These are phyloP conservation scores for Dascyllus trimaculatus DNA, from an alignment of 2,113 vertebrate species.

Conservation along the genomic window DNA sequence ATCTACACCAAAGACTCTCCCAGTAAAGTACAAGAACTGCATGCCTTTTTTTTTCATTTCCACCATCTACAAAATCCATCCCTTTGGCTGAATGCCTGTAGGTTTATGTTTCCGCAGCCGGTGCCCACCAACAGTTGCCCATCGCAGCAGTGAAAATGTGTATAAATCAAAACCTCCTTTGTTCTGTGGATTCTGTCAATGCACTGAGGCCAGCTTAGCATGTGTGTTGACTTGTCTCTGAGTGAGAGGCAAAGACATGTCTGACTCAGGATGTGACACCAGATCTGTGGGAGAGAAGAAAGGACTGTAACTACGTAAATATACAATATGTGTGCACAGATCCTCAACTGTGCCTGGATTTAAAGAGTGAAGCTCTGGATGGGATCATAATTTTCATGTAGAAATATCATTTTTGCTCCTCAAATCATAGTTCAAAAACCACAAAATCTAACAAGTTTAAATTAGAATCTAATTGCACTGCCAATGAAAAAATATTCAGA, in stretches of 20 bases:
- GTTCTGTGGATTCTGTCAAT: not conserved
- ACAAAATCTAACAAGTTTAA: too few relatives aligned
- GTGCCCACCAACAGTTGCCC: conserved; percentile 13
- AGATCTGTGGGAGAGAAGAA: not conserved
- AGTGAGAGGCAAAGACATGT: not conserved
- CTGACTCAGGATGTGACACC: not conserved
- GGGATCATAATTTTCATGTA: not conserved
- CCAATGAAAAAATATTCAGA: too few relatives aligned
- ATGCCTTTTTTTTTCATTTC: conserved; percentile 23
- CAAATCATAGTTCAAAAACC: too few relatives aligned
- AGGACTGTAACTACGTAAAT: not conserved
- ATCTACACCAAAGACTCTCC: conserved; percentile 41
- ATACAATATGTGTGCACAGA: not conserved
- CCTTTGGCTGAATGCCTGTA: conserved; percentile 1
- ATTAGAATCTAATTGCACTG: too few relatives aligned
- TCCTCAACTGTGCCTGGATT: not conserved
- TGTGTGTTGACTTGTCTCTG: conserved; percentile 21
- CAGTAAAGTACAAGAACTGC: conserved; percentile 6
- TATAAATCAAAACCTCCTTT: conserved; percentile 26
- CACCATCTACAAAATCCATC: conserved; percentile 35
- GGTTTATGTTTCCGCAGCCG: conserved; percentile 14
- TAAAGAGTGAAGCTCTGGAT: not conserved
- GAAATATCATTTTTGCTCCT: not conserved
- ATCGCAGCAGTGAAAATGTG: not conserved
- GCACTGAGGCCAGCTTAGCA: not conserved